phyloP scores from a whole-genome alignment of 2,113 vertebrate species.

The Platysternon megacephalum region DNA sequence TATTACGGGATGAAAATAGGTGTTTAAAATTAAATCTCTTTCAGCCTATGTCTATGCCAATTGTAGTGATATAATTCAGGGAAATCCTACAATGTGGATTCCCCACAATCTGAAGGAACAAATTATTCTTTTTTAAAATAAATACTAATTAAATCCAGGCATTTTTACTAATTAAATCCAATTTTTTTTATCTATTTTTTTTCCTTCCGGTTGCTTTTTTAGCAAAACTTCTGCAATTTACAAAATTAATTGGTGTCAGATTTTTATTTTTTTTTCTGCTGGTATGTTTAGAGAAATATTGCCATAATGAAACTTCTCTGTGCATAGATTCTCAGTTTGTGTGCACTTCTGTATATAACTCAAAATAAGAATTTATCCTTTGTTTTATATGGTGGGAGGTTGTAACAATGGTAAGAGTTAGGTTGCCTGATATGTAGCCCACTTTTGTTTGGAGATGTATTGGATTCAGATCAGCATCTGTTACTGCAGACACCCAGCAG shows the following conservation, averaged over 20 bases:
- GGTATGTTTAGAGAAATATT: background rate
- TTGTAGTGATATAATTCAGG: constrained; percentile 26
- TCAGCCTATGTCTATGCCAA: constrained; percentile 53
- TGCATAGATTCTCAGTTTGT: background rate
- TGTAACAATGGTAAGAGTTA: background rate
- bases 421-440: background rate
- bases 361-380: background rate
- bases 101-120: constrained; percentile 57
- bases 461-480: constrained; percentile 16
- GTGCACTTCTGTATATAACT: background rate
- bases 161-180: background rate
- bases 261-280: background rate
- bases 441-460: background rate
- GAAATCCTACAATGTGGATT: constrained; percentile 22
- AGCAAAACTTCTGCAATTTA: background rate
- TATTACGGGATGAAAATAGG: background rate
- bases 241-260: background rate
- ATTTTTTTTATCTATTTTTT: rapidly evolving
- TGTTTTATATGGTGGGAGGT: background rate
- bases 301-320: background rate
- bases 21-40: constrained; percentile 58
- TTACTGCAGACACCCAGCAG: background rate
- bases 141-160: background rate
- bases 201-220: background rate
- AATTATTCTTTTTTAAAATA: constrained; percentile 20